Base-by-base conservation (phyloP, 1,140 invertebrate genomes). In the Uloborus diversus region DNA sequence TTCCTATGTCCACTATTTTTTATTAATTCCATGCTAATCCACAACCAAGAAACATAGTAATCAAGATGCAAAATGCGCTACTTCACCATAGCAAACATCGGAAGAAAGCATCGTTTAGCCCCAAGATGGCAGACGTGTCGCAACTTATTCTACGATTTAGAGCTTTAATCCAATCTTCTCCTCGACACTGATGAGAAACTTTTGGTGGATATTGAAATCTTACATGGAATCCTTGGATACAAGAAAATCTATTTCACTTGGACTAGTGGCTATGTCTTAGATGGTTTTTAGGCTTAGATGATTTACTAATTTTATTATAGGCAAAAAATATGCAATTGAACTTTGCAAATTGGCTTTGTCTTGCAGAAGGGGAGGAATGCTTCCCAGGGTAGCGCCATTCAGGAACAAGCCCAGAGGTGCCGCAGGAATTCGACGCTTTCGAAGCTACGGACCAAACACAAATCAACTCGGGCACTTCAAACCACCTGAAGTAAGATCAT, bases 361-460 rank as follows among this genome's bases (percentile, higher is more conserved):
- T 25, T 20, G 9, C 27, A 79, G 64, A 27, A 68, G 65, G 11
- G 53, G 76, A 13, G 53, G 42, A 13, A 17, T 79, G 3, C 13
- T 78, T 2, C 51, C 33, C 37, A n/a, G 65, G 33, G 27, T 56
- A n/a, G 23, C 56, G 1, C 17, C 51, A 1, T 79, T 68, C 28
- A 37, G 64, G 14, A 37, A 28, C 14, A 28, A 65, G 33, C 53
- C 35, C 25, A 69, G 76, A 51, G 76, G 76, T 20, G 76, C 76
- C 4, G 76, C 76, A 5, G 76, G 76, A 14, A 37, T 79, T 2
- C 32, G 76, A 27, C 62, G 53, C 0, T 79, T 69, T n/a, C 49
- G 76, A 33, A 69, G 61, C 14, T 79, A 27, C 23, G 25, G 30
- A 11, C 56, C 64, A 9, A 47, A 49, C 27, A 4, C 61, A 1